These are phyloP conservation scores for Drosophila seguyi DNA, from an alignment of 1,140 invertebrate genomes.

Conservation along the genomic window DNA sequence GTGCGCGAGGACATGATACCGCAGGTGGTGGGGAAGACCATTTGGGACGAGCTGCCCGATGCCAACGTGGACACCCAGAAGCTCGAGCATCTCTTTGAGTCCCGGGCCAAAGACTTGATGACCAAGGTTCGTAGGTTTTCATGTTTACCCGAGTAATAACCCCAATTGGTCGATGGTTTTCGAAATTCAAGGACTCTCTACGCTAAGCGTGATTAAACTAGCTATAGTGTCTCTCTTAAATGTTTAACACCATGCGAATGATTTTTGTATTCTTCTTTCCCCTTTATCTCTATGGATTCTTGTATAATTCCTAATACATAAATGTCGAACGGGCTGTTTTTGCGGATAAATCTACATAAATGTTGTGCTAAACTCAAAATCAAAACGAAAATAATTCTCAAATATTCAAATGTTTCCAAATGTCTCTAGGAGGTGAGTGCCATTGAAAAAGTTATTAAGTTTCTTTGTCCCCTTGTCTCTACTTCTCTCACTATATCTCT, in stretches of 20 bases:
- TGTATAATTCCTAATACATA: conserved; percentile 63
- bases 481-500: conserved; percentile 43
- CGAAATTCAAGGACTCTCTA: conserved; percentile 40
- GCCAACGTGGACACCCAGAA: conserved; percentile 96
- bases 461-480: conserved; percentile 45
- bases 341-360: conserved; percentile 74
- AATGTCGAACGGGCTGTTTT: conserved; percentile 76
- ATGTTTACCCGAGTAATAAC: not conserved
- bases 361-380: conserved; percentile 73
- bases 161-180: conserved; percentile 52
- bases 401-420: conserved; percentile 66
- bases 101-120: conserved; percentile 97
- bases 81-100: conserved; percentile 98
- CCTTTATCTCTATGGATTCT: conserved; percentile 66
- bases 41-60: conserved; percentile 97
- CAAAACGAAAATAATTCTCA: conserved; percentile 47
- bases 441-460: conserved; percentile 58
- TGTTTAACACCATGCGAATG: conserved; percentile 67
- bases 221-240: conserved; percentile 29
- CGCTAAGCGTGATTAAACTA: conserved; percentile 62
- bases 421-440: conserved; percentile 78
- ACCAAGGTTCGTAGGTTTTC: conserved; percentile 90
- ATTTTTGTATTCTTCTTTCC: conserved; percentile 74
- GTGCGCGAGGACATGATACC: conserved; percentile 93
- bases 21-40: conserved; percentile 89